phyloP scores from a whole-genome alignment of 1,140 invertebrate species.

The Neomicropteryx cornuta region DNA sequence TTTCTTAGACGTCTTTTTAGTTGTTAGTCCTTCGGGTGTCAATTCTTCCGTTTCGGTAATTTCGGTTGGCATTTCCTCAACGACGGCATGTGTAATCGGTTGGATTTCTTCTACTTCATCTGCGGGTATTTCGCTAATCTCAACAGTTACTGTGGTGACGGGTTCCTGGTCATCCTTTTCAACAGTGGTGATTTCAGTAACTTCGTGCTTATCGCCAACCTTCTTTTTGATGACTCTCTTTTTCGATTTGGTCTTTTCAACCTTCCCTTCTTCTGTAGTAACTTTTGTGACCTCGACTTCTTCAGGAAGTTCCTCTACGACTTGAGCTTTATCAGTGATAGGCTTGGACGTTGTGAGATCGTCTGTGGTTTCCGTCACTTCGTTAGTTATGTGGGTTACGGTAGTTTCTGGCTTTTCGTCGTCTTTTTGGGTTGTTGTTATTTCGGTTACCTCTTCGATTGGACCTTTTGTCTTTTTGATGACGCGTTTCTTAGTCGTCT shows the following conservation, averaged over 20 bases:
- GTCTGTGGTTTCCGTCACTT: conserved; percentile 10
- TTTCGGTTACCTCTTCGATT: conserved; percentile 18
- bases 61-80: conserved; percentile 11
- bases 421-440: conserved; percentile 15
- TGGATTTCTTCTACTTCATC: not conserved
- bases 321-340: conserved; percentile 5
- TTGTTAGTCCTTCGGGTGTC: conserved; percentile 20
- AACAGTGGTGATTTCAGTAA: conserved; percentile 30
- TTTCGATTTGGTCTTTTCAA: conserved; percentile 12
- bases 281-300: conserved; percentile 14
- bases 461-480: conserved; percentile 19
- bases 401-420: conserved; percentile 16
- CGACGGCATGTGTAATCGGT: conserved; percentile 3
- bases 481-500: conserved; percentile 16
- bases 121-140: too few relatives aligned
- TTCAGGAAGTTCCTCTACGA: conserved; percentile 9
- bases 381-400: conserved; percentile 8
- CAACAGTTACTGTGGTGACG: conserved; percentile 25
- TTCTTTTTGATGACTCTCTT: conserved; percentile 32
- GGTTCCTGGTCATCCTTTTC: conserved; percentile 32
- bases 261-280: conserved; percentile 13
- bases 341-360: conserved; percentile 2
- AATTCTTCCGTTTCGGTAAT: conserved; percentile 11
- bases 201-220: conserved; percentile 27
- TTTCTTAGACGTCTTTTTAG: conserved; percentile 30